Percentiles rank a stretch among this genome's conserved stretches.
Conservation (phyloP, 37 sponge, comb jelly and placozoan species). For the Geodia barretti region DNA sequence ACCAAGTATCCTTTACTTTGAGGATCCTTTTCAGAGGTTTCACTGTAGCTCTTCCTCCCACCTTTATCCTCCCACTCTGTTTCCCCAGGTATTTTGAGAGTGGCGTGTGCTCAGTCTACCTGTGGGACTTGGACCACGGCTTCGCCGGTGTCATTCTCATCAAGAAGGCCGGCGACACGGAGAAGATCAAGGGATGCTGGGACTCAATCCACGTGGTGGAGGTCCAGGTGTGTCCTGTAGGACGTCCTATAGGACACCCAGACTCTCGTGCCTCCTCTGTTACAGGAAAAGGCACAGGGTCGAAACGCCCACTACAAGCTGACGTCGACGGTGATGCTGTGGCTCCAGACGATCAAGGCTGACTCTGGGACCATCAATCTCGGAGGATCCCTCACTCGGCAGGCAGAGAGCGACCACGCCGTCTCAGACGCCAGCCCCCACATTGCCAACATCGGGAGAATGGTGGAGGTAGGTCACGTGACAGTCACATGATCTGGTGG, state of each 20-base stretch:
- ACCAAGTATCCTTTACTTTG: too few species aligned
- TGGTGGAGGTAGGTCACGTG: slow-evolving; percentile 78
- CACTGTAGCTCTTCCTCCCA: neutral
- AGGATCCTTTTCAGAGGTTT: too few species aligned
- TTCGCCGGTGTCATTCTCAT: slow-evolving; percentile 94
- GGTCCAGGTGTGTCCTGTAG: slow-evolving; percentile 68
- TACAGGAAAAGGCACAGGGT: slow-evolving; percentile 87
- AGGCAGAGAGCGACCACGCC: slow-evolving; percentile 74
- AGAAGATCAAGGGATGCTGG: slow-evolving; percentile 96
- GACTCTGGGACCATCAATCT: slow-evolving; percentile 96
- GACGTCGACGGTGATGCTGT: slow-evolving; percentile 97
- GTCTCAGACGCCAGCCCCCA: slow-evolving; percentile 88
- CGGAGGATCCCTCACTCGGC: slow-evolving; percentile 92
- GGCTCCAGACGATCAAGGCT: slow-evolving; percentile 92
- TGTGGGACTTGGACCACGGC: slow-evolving; percentile 97
- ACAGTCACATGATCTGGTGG: neutral
- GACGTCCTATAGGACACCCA: neutral
- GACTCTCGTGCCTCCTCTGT: too few species aligned
- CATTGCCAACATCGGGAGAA: slow-evolving; percentile 93
- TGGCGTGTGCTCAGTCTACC: slow-evolving; percentile 93
- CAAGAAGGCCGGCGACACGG: slow-evolving; percentile 96
- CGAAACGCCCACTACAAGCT: slow-evolving; percentile 95
- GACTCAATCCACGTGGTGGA: slow-evolving; percentile 98
- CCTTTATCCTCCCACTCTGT: neutral
- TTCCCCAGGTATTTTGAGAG: slow-evolving; percentile 87